Conservation (phyloP, 2,797 vertebrate species). For the Natrix natrix region DNA sequence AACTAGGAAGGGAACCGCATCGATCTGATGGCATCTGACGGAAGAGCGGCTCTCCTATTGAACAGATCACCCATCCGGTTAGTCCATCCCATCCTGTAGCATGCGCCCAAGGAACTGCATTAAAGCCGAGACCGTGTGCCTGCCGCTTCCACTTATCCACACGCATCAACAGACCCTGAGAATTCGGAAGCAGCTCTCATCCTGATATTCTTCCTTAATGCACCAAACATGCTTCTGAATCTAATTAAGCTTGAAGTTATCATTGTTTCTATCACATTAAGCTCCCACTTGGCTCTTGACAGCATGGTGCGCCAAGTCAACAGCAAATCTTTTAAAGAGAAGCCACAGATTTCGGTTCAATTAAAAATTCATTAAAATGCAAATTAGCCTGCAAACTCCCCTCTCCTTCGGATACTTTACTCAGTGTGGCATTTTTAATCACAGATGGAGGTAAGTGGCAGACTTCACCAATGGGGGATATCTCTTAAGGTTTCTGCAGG, state of each 20-base stretch:
- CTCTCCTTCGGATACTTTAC: conserved; percentile 58
- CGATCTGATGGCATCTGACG: not conserved
- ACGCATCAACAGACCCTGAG: not conserved
- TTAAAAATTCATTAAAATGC: conserved; percentile 86
- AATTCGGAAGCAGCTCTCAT: conserved; percentile 32
- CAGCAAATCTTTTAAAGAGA: conserved; percentile 77
- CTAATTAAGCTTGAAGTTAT: conserved; percentile 79
- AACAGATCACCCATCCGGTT: not conserved
- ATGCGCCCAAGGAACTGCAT: too few species aligned
- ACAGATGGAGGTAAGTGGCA: conserved; percentile 62
- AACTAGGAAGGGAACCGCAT: not conserved
- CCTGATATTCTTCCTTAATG: conserved; percentile 36
- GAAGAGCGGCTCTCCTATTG: not conserved
- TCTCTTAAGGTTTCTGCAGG: not conserved
- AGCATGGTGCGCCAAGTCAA: conserved; percentile 74
- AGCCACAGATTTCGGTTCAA: conserved; percentile 83
- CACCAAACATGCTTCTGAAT: conserved; percentile 64
- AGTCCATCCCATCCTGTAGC: too few species aligned
- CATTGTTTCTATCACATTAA: conserved; percentile 78
- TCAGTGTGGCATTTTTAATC: conserved; percentile 67
- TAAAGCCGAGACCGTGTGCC: not conserved
- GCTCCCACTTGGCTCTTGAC: conserved; percentile 73
- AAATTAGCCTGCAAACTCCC: conserved; percentile 74
- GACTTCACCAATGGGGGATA: conserved; percentile 21
- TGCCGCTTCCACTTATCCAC: not conserved